Percentiles rank a stretch among this genome's conserved stretches.
These are phyloP conservation scores for Stenotaenia linearis DNA, from an alignment of 2,888 invertebrate species.

Conservation along the genomic window DNA sequence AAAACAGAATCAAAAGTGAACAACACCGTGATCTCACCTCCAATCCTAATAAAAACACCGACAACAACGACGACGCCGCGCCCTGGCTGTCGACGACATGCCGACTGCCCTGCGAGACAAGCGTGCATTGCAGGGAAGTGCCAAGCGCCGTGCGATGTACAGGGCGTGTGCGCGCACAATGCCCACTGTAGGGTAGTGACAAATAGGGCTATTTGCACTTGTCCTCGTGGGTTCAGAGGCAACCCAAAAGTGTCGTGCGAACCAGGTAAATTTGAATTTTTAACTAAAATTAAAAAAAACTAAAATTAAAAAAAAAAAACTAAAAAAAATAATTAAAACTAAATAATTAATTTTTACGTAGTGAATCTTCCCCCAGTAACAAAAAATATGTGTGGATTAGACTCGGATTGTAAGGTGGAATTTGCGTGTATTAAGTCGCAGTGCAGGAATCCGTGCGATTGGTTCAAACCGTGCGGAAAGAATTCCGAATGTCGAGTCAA, in stretches of 20 bases:
- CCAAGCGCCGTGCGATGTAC: constrained; percentile 71
- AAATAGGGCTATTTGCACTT: constrained; percentile 75
- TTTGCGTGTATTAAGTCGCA: constrained; percentile 70
- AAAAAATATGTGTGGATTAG: constrained; percentile 56
- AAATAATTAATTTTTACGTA: neutral
- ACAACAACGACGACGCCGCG: neutral
- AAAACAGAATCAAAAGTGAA: neutral
- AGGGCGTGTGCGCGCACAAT: constrained; percentile 70
- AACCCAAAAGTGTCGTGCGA: constrained; percentile 55
- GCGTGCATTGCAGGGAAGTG: constrained; percentile 75
- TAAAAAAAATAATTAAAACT: neutral
- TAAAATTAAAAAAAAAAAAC: neutral
- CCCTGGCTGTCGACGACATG: constrained; percentile 46
- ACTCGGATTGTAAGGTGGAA: constrained; percentile 68
- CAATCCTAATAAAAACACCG: neutral
- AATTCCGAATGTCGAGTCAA: constrained; percentile 41
- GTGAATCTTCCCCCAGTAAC: neutral
- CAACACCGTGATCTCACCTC: constrained; percentile 26
- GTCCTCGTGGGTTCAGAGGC: constrained; percentile 64
- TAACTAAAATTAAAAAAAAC: neutral
- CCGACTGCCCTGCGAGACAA: constrained; percentile 67
- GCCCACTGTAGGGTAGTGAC: constrained; percentile 66
- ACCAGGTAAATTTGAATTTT: constrained; percentile 27
- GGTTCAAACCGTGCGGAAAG: constrained; percentile 39
- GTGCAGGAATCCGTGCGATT: constrained; percentile 66